phyloP scores from a whole-genome alignment of 2,888 invertebrate genomes.

The Caenorhabditis wallacei region DNA sequence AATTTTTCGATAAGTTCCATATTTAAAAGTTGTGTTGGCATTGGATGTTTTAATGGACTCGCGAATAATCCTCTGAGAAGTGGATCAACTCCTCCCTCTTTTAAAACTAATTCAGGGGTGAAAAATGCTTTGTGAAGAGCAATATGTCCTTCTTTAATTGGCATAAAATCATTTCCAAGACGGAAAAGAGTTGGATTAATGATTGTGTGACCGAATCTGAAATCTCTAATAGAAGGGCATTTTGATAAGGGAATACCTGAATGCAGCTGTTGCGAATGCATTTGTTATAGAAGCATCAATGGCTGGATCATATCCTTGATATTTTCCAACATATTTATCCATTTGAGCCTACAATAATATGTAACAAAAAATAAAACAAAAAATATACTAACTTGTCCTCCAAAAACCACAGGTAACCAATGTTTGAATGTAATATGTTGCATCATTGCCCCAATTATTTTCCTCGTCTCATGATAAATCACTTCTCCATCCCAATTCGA shows the following conservation, averaged over 20 bases:
- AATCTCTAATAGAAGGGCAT: conserved; percentile 8
- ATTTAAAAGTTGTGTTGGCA: conserved; percentile 92
- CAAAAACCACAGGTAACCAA: conserved; percentile 91
- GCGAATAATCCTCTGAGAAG: conserved; percentile 90
- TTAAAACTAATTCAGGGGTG: conserved; percentile 94
- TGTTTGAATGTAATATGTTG: conserved; percentile 95
- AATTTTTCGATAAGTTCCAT: conserved; percentile 95
- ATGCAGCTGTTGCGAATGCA: conserved; percentile 96
- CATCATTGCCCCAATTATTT: conserved; percentile 94
- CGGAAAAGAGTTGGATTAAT: conserved; percentile 91
- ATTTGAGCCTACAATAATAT: conserved; percentile 58
- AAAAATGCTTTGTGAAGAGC: conserved; percentile 94
- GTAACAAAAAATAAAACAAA: not conserved
- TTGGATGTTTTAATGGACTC: conserved; percentile 89
- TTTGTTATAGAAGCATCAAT: conserved; percentile 86
- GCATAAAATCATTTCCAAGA: conserved; percentile 78
- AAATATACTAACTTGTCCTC: conserved; percentile 86
- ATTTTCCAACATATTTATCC: conserved; percentile 87
- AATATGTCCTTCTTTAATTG: conserved; percentile 92
- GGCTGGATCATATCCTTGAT: conserved; percentile 90
- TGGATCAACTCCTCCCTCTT: conserved; percentile 98
- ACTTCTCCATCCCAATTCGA: conserved; percentile 96
- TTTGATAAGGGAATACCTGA: conserved; percentile 84
- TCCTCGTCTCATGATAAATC: conserved; percentile 88
- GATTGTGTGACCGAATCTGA: conserved; percentile 92